These are phyloP conservation scores for Lamellibrachia satsuma DNA, from an alignment of 2,888 invertebrate genomes.

Conservation along the genomic window DNA sequence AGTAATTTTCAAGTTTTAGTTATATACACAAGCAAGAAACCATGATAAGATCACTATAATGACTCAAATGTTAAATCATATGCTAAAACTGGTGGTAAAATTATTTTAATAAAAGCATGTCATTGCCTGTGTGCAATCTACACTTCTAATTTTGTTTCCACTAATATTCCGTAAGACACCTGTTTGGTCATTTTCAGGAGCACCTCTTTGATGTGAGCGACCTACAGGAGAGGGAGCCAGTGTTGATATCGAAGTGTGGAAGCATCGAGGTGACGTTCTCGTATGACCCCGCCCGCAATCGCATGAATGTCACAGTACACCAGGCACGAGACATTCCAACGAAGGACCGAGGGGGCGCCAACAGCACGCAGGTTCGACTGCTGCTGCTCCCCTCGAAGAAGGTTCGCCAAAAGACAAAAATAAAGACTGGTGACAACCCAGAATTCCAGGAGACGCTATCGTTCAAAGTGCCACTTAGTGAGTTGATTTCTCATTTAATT, in stretches of 20 bases:
- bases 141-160: too few species aligned
- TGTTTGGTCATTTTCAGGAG: neutral
- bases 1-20: too few species aligned
- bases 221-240: neutral
- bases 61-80: too few species aligned
- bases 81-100: too few species aligned
- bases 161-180: too few species aligned
- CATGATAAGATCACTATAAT: too few species aligned
- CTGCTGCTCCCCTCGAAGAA: slow-evolving; percentile 90
- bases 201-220: slow-evolving; percentile 26
- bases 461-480: slow-evolving; percentile 82
- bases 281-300: neutral
- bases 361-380: slow-evolving; percentile 70
- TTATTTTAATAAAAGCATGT: too few species aligned
- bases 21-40: too few species aligned
- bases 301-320: slow-evolving; percentile 77
- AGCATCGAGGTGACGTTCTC: slow-evolving; percentile 13
- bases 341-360: slow-evolving; percentile 56
- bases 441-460: slow-evolving; percentile 93
- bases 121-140: too few species aligned
- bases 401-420: slow-evolving; percentile 93
- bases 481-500: neutral
- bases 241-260: slow-evolving; percentile 14
- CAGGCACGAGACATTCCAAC: slow-evolving; percentile 85
- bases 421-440: slow-evolving; percentile 88